Percentiles rank a stretch among this genome's conserved stretches.
phyloP scores from a whole-genome alignment of 2,888 invertebrate genomes.

The Rosalia funebris region DNA sequence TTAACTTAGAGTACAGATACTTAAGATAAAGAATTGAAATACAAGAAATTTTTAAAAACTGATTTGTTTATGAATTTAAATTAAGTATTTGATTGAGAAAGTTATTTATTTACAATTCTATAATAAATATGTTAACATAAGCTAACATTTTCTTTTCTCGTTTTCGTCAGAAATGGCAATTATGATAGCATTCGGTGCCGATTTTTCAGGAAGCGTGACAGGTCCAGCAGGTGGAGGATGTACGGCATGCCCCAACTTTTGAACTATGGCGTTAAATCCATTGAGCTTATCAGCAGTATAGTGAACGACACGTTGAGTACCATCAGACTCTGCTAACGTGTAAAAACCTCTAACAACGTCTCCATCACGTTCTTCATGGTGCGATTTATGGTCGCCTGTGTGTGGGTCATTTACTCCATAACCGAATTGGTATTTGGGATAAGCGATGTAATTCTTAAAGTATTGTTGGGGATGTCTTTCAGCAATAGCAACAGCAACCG shows the following conservation, averaged over 20 bases:
- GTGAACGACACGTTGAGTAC: constrained; percentile 67
- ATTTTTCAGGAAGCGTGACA: too few species aligned
- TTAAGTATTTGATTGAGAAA: too few species aligned
- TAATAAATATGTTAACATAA: too few species aligned
- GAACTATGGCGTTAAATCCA: constrained; percentile 61
- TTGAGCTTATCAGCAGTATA: constrained; percentile 68
- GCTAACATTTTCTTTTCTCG: too few species aligned
- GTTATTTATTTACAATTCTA: too few species aligned
- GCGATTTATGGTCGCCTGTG: constrained; percentile 64
- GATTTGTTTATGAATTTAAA: too few species aligned
- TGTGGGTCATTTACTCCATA: constrained; percentile 71
- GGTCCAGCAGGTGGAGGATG: constrained; percentile 57
- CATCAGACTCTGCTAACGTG: constrained; percentile 67
- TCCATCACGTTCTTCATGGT: constrained; percentile 67
- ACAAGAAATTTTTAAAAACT: too few species aligned
- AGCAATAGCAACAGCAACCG: constrained; percentile 18
- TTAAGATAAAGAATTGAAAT: too few species aligned
- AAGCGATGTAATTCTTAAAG: constrained; percentile 48
- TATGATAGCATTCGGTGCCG: too few species aligned
- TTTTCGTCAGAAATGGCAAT: neutral
- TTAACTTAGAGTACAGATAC: too few species aligned
- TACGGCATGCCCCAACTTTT: constrained; percentile 66
- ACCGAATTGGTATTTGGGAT: constrained; percentile 68
- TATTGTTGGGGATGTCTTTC: constrained; percentile 20
- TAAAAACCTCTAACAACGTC: constrained; percentile 66